Evolutionary conservation across 2,888 invertebrate species (phyloP), one percentile per base, ranked within the genome.

Genomic region (Agrochola litura): DNA sequence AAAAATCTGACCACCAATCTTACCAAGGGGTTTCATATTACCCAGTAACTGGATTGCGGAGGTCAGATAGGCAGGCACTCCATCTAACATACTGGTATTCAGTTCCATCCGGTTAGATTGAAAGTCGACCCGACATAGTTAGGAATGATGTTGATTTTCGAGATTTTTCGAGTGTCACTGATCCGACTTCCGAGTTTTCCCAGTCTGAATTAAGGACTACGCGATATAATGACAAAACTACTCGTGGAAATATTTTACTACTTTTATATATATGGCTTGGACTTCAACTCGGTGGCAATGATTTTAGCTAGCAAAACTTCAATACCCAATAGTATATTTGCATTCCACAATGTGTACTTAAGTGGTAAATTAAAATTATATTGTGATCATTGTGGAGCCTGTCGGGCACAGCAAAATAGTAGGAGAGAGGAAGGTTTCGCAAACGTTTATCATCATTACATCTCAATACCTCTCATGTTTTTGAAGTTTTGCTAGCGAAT

Each of bases 111-210:
- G 30, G 9, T 30, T 22, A 30, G 67, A 49, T 6, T 30, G 22
- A 9, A 30, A 14, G 22, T 5, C 0, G 1, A 49, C 56, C 56
- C 56, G 10, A 16, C 64, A 41, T 19, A 30, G 46, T 19, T 19
- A 8, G 6, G 6, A 66, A 30, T 8, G 6, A 19, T 2, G 19
- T 30, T 1, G 6, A 54, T 58, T 30, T 67, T 22, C 14, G 22
- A 19, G 22, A 49, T 37, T 75, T 65, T 25, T 19, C 12, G 61
- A 81, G 81, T 46, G 5, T 52, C n/a, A 58, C 52, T 63, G 71
- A 78, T 58, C 56, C 49, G 60, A 61, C 84, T 79, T 37, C 49
- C 69, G 68, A 81, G 84, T 37, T 61, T 10, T 72, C 25, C 16
- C 63, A 79, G 52, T 58, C 73, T 56, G 58, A 54, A 49, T 72